A percentile compares a stretch with the other conserved stretches of the same genome.
phyloP scores from a whole-genome alignment of 2,888 invertebrate genomes.

The Hypomecis punctinalis region DNA sequence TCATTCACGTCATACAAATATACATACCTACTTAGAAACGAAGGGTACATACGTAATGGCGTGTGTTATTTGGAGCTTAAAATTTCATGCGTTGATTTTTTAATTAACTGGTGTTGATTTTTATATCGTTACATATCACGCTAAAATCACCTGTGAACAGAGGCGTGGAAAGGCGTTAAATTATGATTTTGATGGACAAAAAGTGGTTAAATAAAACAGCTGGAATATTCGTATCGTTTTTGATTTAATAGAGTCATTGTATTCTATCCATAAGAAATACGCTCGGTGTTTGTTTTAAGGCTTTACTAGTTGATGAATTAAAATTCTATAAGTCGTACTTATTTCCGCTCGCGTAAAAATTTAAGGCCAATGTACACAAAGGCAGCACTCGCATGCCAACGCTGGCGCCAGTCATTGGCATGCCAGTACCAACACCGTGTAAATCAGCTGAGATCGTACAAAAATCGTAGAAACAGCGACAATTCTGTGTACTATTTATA shows the following conservation, averaged over 20 bases:
- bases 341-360: no score
- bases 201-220: constrained; percentile 5
- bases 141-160: constrained; percentile 40
- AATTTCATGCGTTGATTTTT: constrained; percentile 43
- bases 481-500: no score
- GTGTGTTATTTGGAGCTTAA: constrained; percentile 34
- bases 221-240: constrained; percentile 9
- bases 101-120: constrained; percentile 44
- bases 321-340: no score
- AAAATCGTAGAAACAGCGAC: no score
- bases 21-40: constrained; percentile 32
- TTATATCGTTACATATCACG: constrained; percentile 39
- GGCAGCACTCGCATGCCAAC: no score
- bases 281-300: constrained; percentile 24
- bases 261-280: neutral
- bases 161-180: constrained; percentile 35
- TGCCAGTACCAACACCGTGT: no score
- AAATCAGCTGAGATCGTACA: no score
- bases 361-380: no score
- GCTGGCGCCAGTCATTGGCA: no score
- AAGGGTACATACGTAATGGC: constrained; percentile 32
- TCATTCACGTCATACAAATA: constrained; percentile 35
- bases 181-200: constrained; percentile 21
- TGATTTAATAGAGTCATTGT: constrained; percentile 5
- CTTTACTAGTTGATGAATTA: no score